phyloP scores from a whole-genome alignment of 2,888 invertebrate species.

The Tubiluchus corallicola region DNA sequence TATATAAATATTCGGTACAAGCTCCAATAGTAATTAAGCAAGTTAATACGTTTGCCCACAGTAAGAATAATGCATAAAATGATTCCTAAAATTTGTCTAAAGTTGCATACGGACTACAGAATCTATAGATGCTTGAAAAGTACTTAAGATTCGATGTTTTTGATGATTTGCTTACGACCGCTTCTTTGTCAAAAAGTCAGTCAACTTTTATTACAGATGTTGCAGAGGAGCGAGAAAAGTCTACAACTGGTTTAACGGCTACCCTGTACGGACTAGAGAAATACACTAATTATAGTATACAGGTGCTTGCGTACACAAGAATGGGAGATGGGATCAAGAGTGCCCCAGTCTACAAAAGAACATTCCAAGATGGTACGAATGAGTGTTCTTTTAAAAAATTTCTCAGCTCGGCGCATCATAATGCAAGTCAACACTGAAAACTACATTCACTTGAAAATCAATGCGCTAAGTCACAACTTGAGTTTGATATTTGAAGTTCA shows the following conservation, averaged over 20 bases:
- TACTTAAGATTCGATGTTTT: no score
- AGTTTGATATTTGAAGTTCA: no score
- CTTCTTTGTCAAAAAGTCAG: slow-evolving; percentile 44
- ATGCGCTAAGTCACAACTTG: slow-evolving; percentile 17
- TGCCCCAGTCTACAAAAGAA: slow-evolving; percentile 19
- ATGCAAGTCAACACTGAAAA: slow-evolving; percentile 20
- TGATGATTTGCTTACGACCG: slow-evolving; percentile 8
- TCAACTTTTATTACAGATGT: slow-evolving; percentile 68
- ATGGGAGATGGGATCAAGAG: slow-evolving; percentile 25
- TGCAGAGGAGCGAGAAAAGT: no score
- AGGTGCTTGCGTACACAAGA: slow-evolving; percentile 25
- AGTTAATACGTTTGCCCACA: no score
- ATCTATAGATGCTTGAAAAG: no score
- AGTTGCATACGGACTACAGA: no score
- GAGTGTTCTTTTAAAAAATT: slow-evolving; percentile 23
- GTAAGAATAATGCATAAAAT: no score
- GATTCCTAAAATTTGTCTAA: no score
- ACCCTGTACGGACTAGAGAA: slow-evolving; percentile 20
- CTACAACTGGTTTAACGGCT: slow-evolving; percentile 17
- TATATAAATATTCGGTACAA: no score
- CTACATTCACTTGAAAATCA: slow-evolving; percentile 18
- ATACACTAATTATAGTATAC: slow-evolving; percentile 26
- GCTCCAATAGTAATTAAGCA: no score
- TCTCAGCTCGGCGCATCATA: slow-evolving; percentile 21
- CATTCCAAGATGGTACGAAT: slow-evolving; percentile 24